Conservation (phyloP, 2,888 invertebrate genomes). For the Torymus texanus region DNA sequence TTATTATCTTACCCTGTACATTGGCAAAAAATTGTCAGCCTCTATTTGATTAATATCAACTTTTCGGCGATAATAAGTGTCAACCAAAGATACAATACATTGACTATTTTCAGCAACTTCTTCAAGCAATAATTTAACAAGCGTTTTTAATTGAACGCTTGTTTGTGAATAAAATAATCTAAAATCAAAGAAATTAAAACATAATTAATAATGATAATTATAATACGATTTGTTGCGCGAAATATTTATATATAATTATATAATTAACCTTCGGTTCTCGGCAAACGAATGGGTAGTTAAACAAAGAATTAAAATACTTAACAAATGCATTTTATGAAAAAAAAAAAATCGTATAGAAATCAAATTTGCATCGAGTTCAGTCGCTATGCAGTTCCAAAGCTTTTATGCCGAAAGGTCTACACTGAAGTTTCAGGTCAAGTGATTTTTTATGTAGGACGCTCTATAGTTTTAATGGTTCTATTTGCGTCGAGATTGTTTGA, state of each 20-base stretch:
- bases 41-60: slow-evolving; percentile 59
- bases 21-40: slow-evolving; percentile 56
- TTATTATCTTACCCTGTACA: slow-evolving; percentile 62
- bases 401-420: slow-evolving; percentile 7
- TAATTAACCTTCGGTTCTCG: slow-evolving; percentile 33
- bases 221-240: no score
- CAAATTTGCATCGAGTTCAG: not conserved
- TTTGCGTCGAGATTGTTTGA: slow-evolving; percentile 40
- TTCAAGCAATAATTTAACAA: slow-evolving; percentile 63
- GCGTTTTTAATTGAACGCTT: slow-evolving; percentile 59
- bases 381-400: no score
- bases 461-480: slow-evolving; percentile 32
- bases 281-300: not conserved
- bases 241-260: no score
- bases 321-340: slow-evolving; percentile 13
- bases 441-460: slow-evolving; percentile 35
- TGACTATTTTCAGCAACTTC: slow-evolving; percentile 63
- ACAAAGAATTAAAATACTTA: slow-evolving; percentile 1
- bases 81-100: slow-evolving; percentile 69
- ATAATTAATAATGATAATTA: no score
- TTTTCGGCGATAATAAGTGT: slow-evolving; percentile 65
- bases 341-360: not conserved
- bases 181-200: not conserved
- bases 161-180: slow-evolving; percentile 35
- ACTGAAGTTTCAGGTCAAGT: slow-evolving; percentile 36